phyloP scores from a whole-genome alignment of 2,888 invertebrate species.

The Electrophaes corylata region DNA sequence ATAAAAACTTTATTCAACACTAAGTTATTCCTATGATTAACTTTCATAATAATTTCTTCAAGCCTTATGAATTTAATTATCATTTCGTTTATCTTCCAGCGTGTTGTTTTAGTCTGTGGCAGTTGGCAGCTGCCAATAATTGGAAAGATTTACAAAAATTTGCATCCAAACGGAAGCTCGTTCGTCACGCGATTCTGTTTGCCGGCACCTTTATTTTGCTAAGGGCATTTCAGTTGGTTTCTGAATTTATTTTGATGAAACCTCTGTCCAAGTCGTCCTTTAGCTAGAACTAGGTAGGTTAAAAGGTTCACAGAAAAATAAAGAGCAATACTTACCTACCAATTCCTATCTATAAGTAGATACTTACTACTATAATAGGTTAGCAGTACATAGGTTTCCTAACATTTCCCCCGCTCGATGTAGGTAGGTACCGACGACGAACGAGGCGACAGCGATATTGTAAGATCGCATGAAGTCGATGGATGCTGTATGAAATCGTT shows the following conservation, averaged over 20 bases:
- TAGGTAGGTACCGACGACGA: too few relatives aligned
- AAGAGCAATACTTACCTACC: too few relatives aligned
- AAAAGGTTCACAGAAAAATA: too few relatives aligned
- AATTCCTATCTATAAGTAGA: too few relatives aligned
- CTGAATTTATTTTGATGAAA: not conserved
- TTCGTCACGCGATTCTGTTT: conserved; percentile 28
- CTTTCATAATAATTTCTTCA: conserved; percentile 41
- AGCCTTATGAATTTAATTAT: conserved; percentile 61
- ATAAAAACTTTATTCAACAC: conserved; percentile 10
- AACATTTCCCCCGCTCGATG: too few relatives aligned
- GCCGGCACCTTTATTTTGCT: conserved; percentile 15
- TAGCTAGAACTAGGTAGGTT: too few relatives aligned
- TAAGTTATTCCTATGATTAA: conserved; percentile 21
- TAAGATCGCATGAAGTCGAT: too few relatives aligned
- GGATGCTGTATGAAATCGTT: too few relatives aligned
- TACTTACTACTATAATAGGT: too few relatives aligned
- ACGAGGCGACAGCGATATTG: too few relatives aligned
- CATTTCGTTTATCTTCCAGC: conserved; percentile 36
- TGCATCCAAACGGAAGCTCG: conserved; percentile 51
- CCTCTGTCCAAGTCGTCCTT: too few relatives aligned
- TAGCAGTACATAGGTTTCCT: too few relatives aligned
- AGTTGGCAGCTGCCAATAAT: conserved; percentile 66
- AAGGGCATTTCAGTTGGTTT: conserved; percentile 4
- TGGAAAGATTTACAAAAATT: conserved; percentile 65
- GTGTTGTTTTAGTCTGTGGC: conserved; percentile 11